A percentile compares a stretch with the other conserved stretches of the same genome.
Conservation (phyloP, 2,797 vertebrate genomes). For the Sebastes variabilis region DNA sequence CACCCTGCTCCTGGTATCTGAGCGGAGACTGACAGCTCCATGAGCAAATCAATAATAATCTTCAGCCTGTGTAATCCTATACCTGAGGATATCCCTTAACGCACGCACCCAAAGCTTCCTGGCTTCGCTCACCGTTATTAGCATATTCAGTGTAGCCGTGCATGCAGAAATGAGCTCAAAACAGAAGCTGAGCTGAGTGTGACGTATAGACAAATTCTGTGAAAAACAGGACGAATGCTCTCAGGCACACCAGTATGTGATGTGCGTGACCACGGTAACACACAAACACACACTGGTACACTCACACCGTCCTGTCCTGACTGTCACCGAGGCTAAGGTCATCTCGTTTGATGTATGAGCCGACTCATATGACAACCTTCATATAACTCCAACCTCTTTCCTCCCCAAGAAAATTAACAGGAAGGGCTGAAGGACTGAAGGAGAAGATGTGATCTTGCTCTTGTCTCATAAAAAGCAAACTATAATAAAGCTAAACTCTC, state of each 20-base stretch:
- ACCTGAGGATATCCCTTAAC: slow-evolving; percentile 84
- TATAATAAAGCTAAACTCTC: slow-evolving; percentile 18
- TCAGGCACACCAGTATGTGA: not conserved
- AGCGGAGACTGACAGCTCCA: slow-evolving; percentile 90
- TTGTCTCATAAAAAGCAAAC: slow-evolving; percentile 43
- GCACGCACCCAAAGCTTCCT: slow-evolving; percentile 62
- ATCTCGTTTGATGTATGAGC: slow-evolving; percentile 73
- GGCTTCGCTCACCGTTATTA: slow-evolving; percentile 75
- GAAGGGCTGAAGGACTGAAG: slow-evolving; percentile 62
- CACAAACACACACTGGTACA: slow-evolving; percentile 29
- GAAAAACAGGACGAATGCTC: not conserved
- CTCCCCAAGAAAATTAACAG: slow-evolving; percentile 73
- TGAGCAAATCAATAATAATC: slow-evolving; percentile 98
- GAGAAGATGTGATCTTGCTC: slow-evolving; percentile 38
- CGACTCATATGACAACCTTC: slow-evolving; percentile 74
- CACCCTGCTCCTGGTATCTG: slow-evolving; percentile 84
- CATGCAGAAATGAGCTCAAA: not conserved
- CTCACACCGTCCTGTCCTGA: slow-evolving; percentile 55
- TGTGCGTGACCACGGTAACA: not conserved
- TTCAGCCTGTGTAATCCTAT: slow-evolving; percentile 88
- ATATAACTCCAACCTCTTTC: slow-evolving; percentile 75
- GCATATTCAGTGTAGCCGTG: slow-evolving; percentile 25
- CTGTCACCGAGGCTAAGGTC: slow-evolving; percentile 78
- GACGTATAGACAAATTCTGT: not conserved
- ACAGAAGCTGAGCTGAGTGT: not conserved